phyloP scores from a whole-genome alignment of 2,113 vertebrate species.

The Petrocephalus zakoni region DNA sequence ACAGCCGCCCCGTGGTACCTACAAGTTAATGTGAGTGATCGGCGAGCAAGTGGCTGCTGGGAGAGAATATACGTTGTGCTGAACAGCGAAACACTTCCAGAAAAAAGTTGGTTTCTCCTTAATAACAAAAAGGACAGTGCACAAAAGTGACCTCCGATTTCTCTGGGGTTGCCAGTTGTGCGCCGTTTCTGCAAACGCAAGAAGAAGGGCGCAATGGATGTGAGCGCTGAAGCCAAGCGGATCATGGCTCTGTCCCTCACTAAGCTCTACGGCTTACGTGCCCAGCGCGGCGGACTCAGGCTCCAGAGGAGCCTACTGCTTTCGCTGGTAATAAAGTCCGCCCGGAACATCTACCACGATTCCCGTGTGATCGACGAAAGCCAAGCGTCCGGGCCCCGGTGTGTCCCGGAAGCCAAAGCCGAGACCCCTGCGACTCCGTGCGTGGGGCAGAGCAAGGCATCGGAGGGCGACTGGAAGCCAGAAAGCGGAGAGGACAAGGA shows the following conservation, averaged over 20 bases:
- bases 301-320: slow-evolving; percentile 70
- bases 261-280: slow-evolving; percentile 67
- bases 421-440: neutral
- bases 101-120: neutral
- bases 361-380: slow-evolving; percentile 24
- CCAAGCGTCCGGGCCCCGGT: neutral
- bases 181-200: neutral
- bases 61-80: neutral
- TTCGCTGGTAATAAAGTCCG: slow-evolving; percentile 66
- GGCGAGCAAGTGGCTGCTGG: neutral
- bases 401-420: slow-evolving; percentile 23
- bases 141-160: neutral
- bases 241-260: slow-evolving; percentile 67
- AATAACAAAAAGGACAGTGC: neutral
- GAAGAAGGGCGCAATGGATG: slow-evolving; percentile 44
- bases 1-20: neutral
- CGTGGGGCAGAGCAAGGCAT: slow-evolving; percentile 50
- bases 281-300: slow-evolving; percentile 65
- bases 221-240: slow-evolving; percentile 66
- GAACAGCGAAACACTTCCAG: neutral
- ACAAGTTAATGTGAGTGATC: neutral
- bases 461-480: slow-evolving; percentile 29
- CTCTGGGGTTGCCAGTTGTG: slow-evolving; percentile 29
- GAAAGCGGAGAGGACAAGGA: slow-evolving; percentile 26
- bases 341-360: slow-evolving; percentile 62